Base-by-base conservation (phyloP, 2,113 vertebrate genomes). In the Glaucidium brasilianum region DNA sequence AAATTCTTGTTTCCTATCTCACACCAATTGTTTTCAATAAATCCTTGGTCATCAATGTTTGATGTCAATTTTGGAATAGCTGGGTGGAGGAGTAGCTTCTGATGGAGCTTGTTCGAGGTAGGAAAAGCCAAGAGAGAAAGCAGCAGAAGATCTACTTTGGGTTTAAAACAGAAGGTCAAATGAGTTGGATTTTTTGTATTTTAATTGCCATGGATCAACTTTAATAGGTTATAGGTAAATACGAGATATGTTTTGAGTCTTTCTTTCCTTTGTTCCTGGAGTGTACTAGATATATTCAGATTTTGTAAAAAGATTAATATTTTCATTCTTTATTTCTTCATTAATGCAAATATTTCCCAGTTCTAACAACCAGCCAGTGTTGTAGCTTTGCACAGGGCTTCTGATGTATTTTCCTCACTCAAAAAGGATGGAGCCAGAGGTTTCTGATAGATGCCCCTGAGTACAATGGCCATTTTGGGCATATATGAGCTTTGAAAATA, bases 81-180 rank as follows among this genome's bases (percentile, higher is more conserved):
- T 71, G 6, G 0, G 4, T 68, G 30, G 10, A 89, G 10, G 27
- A 34, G 15, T n/a, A n/a, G n/a, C n/a, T n/a, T 59, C 32, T 76
- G 35, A 20, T 1, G 15, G 39, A 55, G 12, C 6, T 79, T 14
- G 0, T 43, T 73, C 17, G 5, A 25, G 2, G 8, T 4, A 0
- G 7, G 12, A 85, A 37, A 16, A 78, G 15, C 8, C 2, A 27
- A 63, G 19, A 71, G 32, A 72, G 25, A 43, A 19, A 16, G 21
- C 67, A 93, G 14, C 4, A 63, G 20, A 82, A 32, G 56, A 72
- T 4, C 22, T 63, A 5, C 32, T 88, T 26, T 75, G 49, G 45
- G 45, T 74, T 83, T 88, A 62, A 12, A 85, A 26, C 11, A 83
- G 55, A 50, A 62, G 23, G 11, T 73, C 39, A 82, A 67, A 45